These are phyloP conservation scores for Drosophila navojoa DNA, from an alignment of 1,140 invertebrate species.

Conservation along the genomic window DNA sequence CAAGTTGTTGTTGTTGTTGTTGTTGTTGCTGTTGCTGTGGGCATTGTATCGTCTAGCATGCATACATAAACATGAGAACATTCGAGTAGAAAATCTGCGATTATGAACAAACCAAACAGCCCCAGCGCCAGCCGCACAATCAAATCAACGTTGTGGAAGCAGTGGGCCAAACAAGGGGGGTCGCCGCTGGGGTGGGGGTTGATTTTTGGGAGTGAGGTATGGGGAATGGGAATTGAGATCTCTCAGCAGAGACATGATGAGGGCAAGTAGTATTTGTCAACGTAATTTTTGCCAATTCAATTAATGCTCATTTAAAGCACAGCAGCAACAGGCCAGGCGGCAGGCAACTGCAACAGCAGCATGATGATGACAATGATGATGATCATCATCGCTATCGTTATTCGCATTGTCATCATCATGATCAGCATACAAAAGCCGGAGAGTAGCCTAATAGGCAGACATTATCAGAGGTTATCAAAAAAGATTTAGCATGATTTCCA, in stretches of 20 bases:
- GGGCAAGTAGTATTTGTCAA: slow-evolving; percentile 60
- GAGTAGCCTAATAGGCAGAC: slow-evolving; percentile 25
- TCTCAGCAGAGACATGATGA: slow-evolving; percentile 19
- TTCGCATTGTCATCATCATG: background rate
- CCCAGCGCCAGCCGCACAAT: background rate
- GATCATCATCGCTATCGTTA: too few relatives aligned
- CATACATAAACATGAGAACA: slow-evolving; percentile 47
- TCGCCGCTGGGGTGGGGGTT: background rate
- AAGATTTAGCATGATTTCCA: background rate
- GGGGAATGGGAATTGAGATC: slow-evolving; percentile 14
- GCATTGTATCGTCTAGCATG: slow-evolving; percentile 29
- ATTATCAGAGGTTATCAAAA: slow-evolving; percentile 10
- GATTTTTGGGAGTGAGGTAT: background rate
- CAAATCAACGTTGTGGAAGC: background rate
- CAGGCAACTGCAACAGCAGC: slow-evolving; percentile 6
- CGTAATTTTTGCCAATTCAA: slow-evolving; percentile 83
- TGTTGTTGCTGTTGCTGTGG: slow-evolving; percentile 1
- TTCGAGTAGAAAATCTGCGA: slow-evolving; percentile 33
- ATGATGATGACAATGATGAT: slow-evolving; percentile 15
- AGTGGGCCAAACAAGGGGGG: background rate
- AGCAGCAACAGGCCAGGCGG: slow-evolving; percentile 33
- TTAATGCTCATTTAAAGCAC: slow-evolving; percentile 78
- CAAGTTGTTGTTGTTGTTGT: slow-evolving; percentile 8
- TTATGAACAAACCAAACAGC: slow-evolving; percentile 31
- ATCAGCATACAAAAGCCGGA: slow-evolving; percentile 53